These are phyloP conservation scores for Ovibos moschatus DNA, from an alignment of 2,113 vertebrate species.

Conservation along the genomic window DNA sequence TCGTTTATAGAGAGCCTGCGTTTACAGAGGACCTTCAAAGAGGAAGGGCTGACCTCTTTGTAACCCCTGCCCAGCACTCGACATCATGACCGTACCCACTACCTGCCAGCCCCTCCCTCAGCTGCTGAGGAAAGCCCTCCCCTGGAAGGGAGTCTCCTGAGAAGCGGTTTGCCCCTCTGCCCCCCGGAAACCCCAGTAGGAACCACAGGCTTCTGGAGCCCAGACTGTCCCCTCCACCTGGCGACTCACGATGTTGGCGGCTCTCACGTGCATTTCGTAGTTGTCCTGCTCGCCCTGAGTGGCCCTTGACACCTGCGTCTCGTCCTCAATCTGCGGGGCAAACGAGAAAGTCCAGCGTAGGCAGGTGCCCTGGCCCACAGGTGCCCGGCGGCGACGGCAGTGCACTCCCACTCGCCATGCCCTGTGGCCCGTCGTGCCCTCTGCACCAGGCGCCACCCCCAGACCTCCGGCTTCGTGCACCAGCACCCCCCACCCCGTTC, in stretches of 20 bases:
- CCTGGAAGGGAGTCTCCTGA: not conserved
- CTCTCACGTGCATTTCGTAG: slow-evolving; percentile 98
- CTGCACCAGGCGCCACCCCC: accelerated
- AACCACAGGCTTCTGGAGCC: not conserved
- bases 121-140: not conserved
- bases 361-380: not conserved
- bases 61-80: accelerated
- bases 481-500: accelerated
- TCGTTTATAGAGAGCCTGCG: not conserved
- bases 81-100: accelerated
- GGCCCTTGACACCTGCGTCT: slow-evolving; percentile 95
- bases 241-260: slow-evolving; percentile 95
- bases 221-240: accelerated
- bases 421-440: not conserved
- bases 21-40: accelerated
- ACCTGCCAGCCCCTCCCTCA: not conserved
- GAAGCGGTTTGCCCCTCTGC: not conserved
- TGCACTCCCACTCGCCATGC: accelerated
- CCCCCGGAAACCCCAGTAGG: not conserved
- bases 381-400: accelerated
- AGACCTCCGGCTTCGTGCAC: accelerated
- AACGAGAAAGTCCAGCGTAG: not conserved
- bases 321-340: slow-evolving; percentile 91
- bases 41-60: not conserved
- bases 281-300: slow-evolving; percentile 98